These are phyloP conservation scores for Leucophenga maculata DNA, from an alignment of 2,888 invertebrate species.

Conservation along the genomic window DNA sequence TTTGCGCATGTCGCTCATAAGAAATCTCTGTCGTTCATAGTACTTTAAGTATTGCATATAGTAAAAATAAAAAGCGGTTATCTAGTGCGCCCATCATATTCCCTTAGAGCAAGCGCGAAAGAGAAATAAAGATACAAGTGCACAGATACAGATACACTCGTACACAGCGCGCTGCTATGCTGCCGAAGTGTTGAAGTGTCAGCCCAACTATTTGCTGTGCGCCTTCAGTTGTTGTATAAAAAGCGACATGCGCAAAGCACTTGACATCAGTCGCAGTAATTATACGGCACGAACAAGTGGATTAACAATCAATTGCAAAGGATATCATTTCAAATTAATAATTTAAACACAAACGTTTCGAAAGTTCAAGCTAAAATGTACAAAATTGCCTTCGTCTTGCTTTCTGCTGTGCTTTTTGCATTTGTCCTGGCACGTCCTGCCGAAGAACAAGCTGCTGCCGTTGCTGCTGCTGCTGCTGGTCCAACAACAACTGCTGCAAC, in stretches of 20 bases:
- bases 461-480: conserved; percentile 38
- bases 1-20: conserved; percentile 56
- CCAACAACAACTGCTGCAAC: conserved; percentile 71
- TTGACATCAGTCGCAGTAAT: conserved; percentile 52
- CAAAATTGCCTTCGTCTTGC: conserved; percentile 55
- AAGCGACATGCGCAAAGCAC: conserved; percentile 38
- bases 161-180: conserved; percentile 39
- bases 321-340: conserved; percentile 6
- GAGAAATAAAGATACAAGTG: neutral
- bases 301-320: conserved; percentile 37
- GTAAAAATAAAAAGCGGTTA: conserved; percentile 43
- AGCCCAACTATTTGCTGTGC: conserved; percentile 32
- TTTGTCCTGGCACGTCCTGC: conserved; percentile 63
- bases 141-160: conserved; percentile 20
- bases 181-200: conserved; percentile 36
- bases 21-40: conserved; percentile 36
- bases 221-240: conserved; percentile 49
- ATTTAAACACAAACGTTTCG: neutral
- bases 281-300: conserved; percentile 46
- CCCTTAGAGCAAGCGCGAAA: neutral
- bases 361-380: conserved; percentile 50
- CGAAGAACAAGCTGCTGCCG: conserved; percentile 46
- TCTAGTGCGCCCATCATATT: conserved; percentile 66
- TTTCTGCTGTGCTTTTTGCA: conserved; percentile 59
- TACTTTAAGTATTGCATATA: conserved; percentile 22